Percentiles rank a stretch among this genome's conserved stretches.
Evolutionary conservation across 2,113 vertebrate genomes (phyloP).

Genomic region (Numenius arquata): DNA sequence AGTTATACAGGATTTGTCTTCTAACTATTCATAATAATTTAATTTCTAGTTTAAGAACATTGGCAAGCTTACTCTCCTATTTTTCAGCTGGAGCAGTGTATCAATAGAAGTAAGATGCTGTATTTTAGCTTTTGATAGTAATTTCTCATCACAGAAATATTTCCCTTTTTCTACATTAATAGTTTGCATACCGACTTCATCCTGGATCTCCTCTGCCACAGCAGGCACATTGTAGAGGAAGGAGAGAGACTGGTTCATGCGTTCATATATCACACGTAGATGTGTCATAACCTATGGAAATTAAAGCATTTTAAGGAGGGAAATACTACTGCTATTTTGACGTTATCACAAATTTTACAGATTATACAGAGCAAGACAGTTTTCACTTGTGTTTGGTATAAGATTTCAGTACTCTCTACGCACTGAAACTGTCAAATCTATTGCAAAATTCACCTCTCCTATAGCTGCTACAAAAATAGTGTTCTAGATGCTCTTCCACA

Average conservation of each 20-base stretch:
- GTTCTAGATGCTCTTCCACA: not conserved
- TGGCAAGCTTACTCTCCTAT: not conserved
- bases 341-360: not conserved
- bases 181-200: slow-evolving; percentile 91
- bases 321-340: not conserved
- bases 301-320: not conserved
- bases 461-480: not conserved
- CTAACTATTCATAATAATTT: not conserved
- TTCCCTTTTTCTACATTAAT: not conserved
- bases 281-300: slow-evolving; percentile 91
- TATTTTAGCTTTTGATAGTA: not conserved
- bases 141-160: not conserved
- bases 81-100: not conserved
- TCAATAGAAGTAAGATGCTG: not conserved
- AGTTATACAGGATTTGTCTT: not conserved
- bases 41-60: not conserved
- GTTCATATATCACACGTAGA: slow-evolving; percentile 95
- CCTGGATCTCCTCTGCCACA: slow-evolving; percentile 93
- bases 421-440: not conserved
- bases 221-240: slow-evolving; percentile 96
- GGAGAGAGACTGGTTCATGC: slow-evolving; percentile 97
- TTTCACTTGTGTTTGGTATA: not conserved
- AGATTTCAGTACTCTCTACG: not conserved
- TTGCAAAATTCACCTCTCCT: not conserved
- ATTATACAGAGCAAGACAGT: not conserved